Conservation (phyloP, 2,113 vertebrate species). For the Eurypyga helias region DNA sequence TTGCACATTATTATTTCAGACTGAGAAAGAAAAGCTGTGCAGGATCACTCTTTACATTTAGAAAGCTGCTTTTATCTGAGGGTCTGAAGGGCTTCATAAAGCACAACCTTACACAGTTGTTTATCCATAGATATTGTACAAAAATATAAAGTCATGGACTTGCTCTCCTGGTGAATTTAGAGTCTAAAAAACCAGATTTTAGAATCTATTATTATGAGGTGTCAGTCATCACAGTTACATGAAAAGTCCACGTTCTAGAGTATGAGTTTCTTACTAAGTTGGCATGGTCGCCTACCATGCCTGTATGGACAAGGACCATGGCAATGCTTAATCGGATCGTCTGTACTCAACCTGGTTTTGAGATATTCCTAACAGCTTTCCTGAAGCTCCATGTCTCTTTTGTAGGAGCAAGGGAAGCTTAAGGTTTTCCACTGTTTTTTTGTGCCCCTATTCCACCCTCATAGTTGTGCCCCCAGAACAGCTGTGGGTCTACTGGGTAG, state of each 20-base stretch:
- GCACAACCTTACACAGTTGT: neutral
- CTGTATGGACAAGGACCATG: neutral
- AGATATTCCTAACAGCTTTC: neutral
- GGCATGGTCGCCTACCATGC: neutral
- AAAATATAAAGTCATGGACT: neutral
- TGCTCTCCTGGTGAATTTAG: neutral
- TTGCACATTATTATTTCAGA: neutral
- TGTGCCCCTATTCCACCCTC: neutral
- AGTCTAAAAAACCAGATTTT: neutral
- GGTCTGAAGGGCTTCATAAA: neutral
- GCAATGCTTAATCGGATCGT: neutral
- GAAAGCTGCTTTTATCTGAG: neutral
- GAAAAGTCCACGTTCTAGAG: neutral
- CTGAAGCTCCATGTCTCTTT: neutral
- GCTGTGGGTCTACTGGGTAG: neutral
- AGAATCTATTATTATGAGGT: neutral
- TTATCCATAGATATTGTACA: neutral
- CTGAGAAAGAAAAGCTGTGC: neutral
- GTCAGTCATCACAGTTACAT: neutral
- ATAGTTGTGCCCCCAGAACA: neutral
- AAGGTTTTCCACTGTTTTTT: neutral
- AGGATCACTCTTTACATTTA: neutral
- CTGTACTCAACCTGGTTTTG: neutral
- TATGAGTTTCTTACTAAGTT: neutral
- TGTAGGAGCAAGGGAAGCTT: neutral